Conservation (phyloP, 2,888 invertebrate genomes). For the Perdita meconis region DNA sequence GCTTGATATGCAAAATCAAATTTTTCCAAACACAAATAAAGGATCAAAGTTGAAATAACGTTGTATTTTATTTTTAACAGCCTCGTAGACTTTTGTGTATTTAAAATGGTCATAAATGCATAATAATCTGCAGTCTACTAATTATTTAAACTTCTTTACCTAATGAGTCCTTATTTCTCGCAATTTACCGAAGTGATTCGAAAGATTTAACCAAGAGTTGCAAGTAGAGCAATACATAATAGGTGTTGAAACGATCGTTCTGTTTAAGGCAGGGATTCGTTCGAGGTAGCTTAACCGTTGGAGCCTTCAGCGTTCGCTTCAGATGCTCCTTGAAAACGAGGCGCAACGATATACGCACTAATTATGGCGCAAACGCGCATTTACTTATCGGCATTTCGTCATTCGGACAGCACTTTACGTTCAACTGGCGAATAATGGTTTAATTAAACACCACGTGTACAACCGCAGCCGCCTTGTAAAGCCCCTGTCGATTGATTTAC, state of each 20-base stretch:
- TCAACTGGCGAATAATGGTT: slow-evolving; percentile 73
- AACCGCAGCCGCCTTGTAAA: slow-evolving; percentile 63
- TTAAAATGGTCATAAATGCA: too few relatives aligned
- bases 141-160: too few relatives aligned
- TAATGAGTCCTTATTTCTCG: not conserved
- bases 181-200: not conserved
- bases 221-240: not conserved
- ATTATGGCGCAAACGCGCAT: slow-evolving; percentile 54
- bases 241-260: not conserved
- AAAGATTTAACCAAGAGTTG: not conserved
- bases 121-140: too few relatives aligned
- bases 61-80: too few relatives aligned
- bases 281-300: not conserved
- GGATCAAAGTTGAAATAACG: too few relatives aligned
- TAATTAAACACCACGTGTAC: slow-evolving; percentile 75
- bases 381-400: slow-evolving; percentile 62
- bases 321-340: slow-evolving; percentile 8
- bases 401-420: slow-evolving; percentile 60
- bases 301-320: not conserved
- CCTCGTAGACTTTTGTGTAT: too few relatives aligned
- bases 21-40: too few relatives aligned
- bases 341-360: slow-evolving; percentile 44
- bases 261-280: not conserved
- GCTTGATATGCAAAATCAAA: too few relatives aligned
- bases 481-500: slow-evolving; percentile 71